A percentile compares a stretch with the other conserved stretches of the same genome.
Evolutionary conservation across 2,113 vertebrate genomes (phyloP).

Genomic region (Uria lomvia): DNA sequence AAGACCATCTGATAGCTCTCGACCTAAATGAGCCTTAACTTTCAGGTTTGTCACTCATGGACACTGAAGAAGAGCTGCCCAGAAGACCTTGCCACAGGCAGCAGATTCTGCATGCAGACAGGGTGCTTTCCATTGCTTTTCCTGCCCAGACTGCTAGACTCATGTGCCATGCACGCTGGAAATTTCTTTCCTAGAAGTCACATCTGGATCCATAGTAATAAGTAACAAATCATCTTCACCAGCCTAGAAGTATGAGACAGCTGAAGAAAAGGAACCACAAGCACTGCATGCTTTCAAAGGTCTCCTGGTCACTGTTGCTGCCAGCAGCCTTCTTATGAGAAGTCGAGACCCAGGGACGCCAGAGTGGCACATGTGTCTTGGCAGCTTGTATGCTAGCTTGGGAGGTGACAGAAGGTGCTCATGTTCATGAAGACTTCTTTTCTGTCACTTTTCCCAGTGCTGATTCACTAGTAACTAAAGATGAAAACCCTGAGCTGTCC

Average conservation of each 20-base stretch:
- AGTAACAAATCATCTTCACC: background rate
- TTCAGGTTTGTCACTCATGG: background rate
- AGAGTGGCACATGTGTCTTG: background rate
- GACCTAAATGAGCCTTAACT: background rate
- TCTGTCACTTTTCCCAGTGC: background rate
- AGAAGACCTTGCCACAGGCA: background rate
- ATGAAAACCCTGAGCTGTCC: slow-evolving; percentile 6
- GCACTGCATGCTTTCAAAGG: background rate
- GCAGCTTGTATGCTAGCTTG: background rate
- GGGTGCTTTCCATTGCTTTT: background rate
- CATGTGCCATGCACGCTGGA: fast-evolving
- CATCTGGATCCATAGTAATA: background rate
- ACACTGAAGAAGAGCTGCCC: background rate
- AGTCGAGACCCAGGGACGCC: background rate
- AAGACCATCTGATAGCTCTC: background rate
- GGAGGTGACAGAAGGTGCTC: background rate
- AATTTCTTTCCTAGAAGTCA: background rate
- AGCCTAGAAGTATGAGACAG: background rate
- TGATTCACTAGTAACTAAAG: background rate
- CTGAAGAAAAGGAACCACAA: background rate
- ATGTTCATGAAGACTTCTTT: background rate
- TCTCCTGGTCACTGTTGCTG: background rate
- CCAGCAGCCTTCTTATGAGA: background rate
- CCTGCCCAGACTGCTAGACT: background rate
- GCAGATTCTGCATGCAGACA: background rate